A percentile compares a stretch with the other conserved stretches of the same genome.
These are phyloP conservation scores for Centrocercus urophasianus DNA, from an alignment of 2,113 vertebrate species.

Conservation along the genomic window DNA sequence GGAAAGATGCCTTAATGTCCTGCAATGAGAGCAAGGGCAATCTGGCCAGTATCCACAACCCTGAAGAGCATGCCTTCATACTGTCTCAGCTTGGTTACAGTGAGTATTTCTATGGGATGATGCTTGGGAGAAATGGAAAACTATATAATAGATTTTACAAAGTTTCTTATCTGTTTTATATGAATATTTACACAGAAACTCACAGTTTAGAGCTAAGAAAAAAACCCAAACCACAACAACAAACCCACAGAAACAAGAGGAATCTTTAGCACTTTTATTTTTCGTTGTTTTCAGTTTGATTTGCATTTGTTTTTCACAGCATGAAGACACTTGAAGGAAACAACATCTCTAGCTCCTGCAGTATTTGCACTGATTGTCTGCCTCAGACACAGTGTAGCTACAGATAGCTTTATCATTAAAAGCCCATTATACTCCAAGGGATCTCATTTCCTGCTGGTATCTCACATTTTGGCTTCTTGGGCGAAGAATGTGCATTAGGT, in stretches of 20 bases:
- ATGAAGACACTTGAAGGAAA: background rate
- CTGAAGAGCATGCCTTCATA: conserved; percentile 90
- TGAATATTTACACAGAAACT: background rate
- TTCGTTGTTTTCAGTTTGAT: background rate
- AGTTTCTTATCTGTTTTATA: background rate
- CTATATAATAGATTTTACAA: background rate
- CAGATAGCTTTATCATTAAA: background rate
- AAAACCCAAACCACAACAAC: background rate
- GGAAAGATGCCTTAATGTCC: conserved; percentile 81
- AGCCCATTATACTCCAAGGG: background rate
- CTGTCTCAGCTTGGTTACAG: conserved; percentile 89
- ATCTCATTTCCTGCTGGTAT: background rate
- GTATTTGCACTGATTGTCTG: background rate
- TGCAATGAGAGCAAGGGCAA: conserved; percentile 86
- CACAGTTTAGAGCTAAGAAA: background rate
- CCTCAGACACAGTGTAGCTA: background rate
- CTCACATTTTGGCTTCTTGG: background rate
- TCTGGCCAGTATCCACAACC: conserved; percentile 86
- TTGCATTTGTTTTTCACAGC: background rate
- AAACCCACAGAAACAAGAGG: background rate
- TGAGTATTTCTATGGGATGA: conserved; percentile 69
- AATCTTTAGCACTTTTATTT: background rate
- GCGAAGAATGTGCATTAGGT: background rate
- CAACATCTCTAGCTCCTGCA: background rate
- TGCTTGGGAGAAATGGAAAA: background rate